These are phyloP conservation scores for Isaurus tuberculatus DNA, from an alignment of 92 coral and sea anemone species.

Conservation along the genomic window DNA sequence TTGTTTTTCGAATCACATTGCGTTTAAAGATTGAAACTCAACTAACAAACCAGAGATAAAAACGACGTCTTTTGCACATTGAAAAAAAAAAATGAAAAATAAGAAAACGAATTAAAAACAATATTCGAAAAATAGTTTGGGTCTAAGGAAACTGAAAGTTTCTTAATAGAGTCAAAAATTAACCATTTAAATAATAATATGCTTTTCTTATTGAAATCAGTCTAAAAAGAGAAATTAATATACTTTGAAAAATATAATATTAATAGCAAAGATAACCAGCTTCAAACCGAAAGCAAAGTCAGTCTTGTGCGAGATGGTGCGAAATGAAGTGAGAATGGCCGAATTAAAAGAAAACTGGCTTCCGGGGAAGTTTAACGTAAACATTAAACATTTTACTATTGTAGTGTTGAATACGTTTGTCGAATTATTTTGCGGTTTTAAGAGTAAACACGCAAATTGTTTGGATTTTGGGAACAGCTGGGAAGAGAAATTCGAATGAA, in stretches of 20 bases:
- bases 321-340: background rate
- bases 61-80: background rate
- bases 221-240: too few relatives aligned
- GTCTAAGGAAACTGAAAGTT: too few relatives aligned
- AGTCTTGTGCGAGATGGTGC: background rate
- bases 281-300: too few relatives aligned
- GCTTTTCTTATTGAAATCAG: too few relatives aligned
- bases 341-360: background rate
- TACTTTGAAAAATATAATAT: too few relatives aligned
- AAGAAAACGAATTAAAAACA: too few relatives aligned
- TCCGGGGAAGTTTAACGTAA: background rate
- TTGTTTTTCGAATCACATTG: background rate
- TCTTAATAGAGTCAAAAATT: too few relatives aligned
- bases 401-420: background rate
- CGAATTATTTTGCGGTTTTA: background rate
- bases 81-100: too few relatives aligned
- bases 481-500: background rate
- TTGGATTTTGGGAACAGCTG: background rate
- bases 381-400: background rate
- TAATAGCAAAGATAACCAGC: too few relatives aligned
- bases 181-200: too few relatives aligned
- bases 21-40: constrained; percentile 2
- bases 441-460: background rate
- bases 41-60: background rate
- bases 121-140: too few relatives aligned